These are phyloP conservation scores for Amblyteles armatorius DNA, from an alignment of 2,888 invertebrate genomes.

Conservation along the genomic window DNA sequence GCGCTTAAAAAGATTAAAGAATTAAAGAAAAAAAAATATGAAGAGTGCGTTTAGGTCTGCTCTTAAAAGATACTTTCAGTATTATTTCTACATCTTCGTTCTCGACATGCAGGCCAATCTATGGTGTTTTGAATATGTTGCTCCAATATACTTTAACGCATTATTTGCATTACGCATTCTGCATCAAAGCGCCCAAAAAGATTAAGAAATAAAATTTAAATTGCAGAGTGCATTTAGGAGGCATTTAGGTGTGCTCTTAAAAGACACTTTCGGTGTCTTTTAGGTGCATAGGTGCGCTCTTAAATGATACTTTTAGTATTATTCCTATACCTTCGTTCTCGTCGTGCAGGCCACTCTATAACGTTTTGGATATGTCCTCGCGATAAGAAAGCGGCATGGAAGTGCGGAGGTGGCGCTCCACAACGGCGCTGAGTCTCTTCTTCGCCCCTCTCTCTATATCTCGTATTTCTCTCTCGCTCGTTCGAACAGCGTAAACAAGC, in stretches of 20 bases:
- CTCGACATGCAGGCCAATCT: conserved; percentile 46
- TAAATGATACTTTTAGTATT: conserved; percentile 21
- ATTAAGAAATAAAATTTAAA: neutral
- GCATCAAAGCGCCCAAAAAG: neutral
- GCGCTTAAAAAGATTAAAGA: no score
- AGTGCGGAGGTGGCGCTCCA: conserved; percentile 62
- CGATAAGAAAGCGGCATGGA: conserved; percentile 61
- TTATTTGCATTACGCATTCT: neutral
- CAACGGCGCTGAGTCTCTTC: conserved; percentile 26
- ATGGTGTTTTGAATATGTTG: conserved; percentile 44
- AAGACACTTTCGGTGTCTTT: conserved; percentile 10
- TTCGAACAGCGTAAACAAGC: conserved; percentile 76
- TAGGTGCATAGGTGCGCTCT: neutral
- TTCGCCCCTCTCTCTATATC: conserved; percentile 41
- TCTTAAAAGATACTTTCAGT: conserved; percentile 9
- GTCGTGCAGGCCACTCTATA: conserved; percentile 48
- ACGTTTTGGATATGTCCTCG: conserved; percentile 56
- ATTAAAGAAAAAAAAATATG: no score
- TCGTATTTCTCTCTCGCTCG: conserved; percentile 28
- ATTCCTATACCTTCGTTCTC: conserved; percentile 26
- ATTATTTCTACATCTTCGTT: conserved; percentile 22
- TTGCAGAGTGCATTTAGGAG: conserved; percentile 5
- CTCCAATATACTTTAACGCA: no score
- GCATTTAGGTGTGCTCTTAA: neutral
- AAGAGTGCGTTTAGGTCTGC: neutral